Evolutionary conservation across 2,888 invertebrate genomes (phyloP), one percentile per base, ranked within the genome.

Genomic region (Dolichopus griseipennis): DNA sequence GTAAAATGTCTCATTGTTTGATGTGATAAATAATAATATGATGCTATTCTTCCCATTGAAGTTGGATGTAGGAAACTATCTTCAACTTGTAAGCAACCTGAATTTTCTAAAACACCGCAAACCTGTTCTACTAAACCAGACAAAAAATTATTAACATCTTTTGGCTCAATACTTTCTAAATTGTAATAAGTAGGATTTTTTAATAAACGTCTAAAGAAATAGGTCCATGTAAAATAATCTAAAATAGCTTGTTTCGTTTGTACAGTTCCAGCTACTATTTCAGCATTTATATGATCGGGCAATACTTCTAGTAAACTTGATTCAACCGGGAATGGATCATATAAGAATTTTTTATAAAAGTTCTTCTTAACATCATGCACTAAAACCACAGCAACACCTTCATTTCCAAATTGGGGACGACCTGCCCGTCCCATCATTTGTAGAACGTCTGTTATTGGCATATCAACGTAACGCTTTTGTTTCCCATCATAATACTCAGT

Each of bases 401-500:
- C 90, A 75, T 92, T 91, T 81, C 98, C 99, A 77, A 90, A 99
- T 84, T 99, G 93, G 0, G 99, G 99, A 67, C 99, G 85, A 0
- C 99, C 99, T 69, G 99, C 99, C 68, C 99, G 86, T 2, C 99
- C 99, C 91, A 99, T 98, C 99, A 99, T 99, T 83, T 99, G 99
- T 69, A 99, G 84, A 0, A 99, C 97, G 83, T 99, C 98, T 0
- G 99, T 99, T 66, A 99, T 97, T 0, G 99, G 99, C 92, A 99
- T 99, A 78, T 99, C 99, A 12, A 98, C 95, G 81, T 99, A 99
- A 73, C 97, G 88, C 78, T 95, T 93, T 37, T 89, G 89, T 80
- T 98, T 97, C 1, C 97, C 97, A 80, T 99, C 99, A 79, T 91
- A 99, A 81, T 95, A 99, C 81, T 99, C 99, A 0, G 99, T 99